Evolutionary conservation across 2,113 vertebrate species (phyloP).

Genomic region (Oophaga pumilio): DNA sequence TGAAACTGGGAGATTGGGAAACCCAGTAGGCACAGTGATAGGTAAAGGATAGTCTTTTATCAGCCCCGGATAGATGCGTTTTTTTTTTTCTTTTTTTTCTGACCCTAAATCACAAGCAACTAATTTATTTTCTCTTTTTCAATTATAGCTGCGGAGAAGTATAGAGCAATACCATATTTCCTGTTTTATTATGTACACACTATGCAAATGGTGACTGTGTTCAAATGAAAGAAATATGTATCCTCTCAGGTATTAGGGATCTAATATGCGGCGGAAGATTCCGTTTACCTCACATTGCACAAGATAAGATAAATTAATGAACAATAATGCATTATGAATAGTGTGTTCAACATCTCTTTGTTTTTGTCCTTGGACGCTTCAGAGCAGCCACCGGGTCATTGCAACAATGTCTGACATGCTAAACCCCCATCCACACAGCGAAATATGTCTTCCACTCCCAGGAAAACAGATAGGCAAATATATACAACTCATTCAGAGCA

Average conservation of each 20-base stretch:
- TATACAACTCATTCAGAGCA: neutral
- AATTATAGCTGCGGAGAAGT: conserved; percentile 55
- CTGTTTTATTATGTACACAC: conserved; percentile 57
- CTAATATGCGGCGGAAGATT: conserved; percentile 56
- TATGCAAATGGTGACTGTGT: conserved; percentile 55
- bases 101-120: conserved; percentile 55
- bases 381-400: conserved; percentile 49
- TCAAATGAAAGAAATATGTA: conserved; percentile 58
- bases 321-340: conserved; percentile 57
- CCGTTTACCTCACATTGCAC: conserved; percentile 53
- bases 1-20: conserved; percentile 52
- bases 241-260: conserved; percentile 54
- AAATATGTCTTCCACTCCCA: conserved; percentile 33
- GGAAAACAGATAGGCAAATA: conserved; percentile 3
- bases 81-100: conserved; percentile 45
- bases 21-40: conserved; percentile 42
- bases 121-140: conserved; percentile 60
- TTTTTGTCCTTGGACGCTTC: conserved; percentile 45
- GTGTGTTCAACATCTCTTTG: conserved; percentile 56
- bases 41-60: conserved; percentile 58
- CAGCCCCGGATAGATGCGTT: conserved; percentile 43
- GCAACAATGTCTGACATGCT: conserved; percentile 48
- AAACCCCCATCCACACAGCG: conserved; percentile 13
- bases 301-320: conserved; percentile 59
- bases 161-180: conserved; percentile 57